Base-by-base conservation (phyloP, 2,797 vertebrate species). In the Lithobates pipiens region DNA sequence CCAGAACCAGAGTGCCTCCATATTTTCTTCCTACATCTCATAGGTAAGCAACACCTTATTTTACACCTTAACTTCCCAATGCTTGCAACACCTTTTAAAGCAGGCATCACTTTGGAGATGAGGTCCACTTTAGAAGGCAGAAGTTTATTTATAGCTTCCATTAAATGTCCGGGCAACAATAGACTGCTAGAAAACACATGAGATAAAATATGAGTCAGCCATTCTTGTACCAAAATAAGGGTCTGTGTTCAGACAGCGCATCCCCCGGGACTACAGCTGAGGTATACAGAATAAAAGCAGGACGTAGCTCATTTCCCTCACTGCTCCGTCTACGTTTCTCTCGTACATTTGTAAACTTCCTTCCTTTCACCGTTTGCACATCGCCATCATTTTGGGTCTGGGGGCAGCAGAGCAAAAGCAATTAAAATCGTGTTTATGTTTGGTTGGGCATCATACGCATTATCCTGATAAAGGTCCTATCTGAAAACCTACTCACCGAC, bases 231-330 rank as follows among this genome's bases (percentile, higher is more conserved):
- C 93, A 94, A 93, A 88, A 90, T 86, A 88, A 92, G 91, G 91
- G 88, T 91, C 92, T 63, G 89, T 69, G 90, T 89, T 90, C 83
- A 90, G 90, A 88, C 88, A 89, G 63, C 65, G 63, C n/a, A 89
- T 88, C 92, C 92, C 88, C 69, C 92, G 93, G 93, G 92, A 91
- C 42, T 89, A 89, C 78, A 72, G 46, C 90, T 72, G 89, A 90
- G 91, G 88, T 83, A 88, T 93, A 90, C 89, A 94, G 92, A 94
- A 93, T 89, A 93, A 91, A 91, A 91, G 93, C 94, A 95, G 94
- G 94, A 95, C 90, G 61, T 94, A 92, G 90, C 92, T 95, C 94
- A 95, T 93, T 96, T 95, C 95, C 94, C 94, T 89, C 89, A 88
- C 89, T 13, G 54, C 88, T 92, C 90, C 50, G 29, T 46, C 88